Conservation (phyloP, 2,113 vertebrate species). For the Aplodontia rufa region DNA sequence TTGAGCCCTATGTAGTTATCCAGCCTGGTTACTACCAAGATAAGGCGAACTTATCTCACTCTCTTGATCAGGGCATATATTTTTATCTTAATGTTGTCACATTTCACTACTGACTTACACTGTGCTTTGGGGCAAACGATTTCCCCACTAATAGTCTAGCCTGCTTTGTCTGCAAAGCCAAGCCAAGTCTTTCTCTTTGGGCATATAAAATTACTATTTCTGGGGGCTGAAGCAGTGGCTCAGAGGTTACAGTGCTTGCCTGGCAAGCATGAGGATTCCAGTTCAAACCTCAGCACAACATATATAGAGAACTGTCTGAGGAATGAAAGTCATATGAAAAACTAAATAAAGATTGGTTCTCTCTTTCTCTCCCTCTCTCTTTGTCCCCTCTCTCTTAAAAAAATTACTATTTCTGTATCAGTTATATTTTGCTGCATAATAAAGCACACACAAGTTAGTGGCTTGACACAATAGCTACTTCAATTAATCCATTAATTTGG, state of each 20-base stretch:
- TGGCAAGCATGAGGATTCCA: no score
- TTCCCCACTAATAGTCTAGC: not conserved
- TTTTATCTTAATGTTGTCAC: not conserved
- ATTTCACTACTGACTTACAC: not conserved
- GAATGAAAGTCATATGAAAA: no score
- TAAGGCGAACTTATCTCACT: not conserved
- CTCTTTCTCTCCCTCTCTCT: no score
- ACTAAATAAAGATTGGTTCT: no score
- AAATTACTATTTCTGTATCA: not conserved
- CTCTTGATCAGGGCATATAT: not conserved
- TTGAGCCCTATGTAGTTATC: not conserved
- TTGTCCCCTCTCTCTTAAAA: no score
- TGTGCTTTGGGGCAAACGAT: not conserved
- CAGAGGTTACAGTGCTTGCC: no score
- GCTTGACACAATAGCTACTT: not conserved
- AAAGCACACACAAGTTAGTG: not conserved
- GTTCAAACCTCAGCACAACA: no score
- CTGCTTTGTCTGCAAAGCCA: not conserved
- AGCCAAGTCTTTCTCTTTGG: not conserved
- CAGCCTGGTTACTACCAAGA: not conserved
- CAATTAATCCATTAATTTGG: not conserved
- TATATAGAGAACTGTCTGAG: no score
- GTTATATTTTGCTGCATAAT: not conserved
- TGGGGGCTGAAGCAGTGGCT: no score
- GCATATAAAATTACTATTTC: not conserved